These are phyloP conservation scores for Girardia tigrina DNA, from an alignment of 2,888 invertebrate species.

Conservation along the genomic window DNA sequence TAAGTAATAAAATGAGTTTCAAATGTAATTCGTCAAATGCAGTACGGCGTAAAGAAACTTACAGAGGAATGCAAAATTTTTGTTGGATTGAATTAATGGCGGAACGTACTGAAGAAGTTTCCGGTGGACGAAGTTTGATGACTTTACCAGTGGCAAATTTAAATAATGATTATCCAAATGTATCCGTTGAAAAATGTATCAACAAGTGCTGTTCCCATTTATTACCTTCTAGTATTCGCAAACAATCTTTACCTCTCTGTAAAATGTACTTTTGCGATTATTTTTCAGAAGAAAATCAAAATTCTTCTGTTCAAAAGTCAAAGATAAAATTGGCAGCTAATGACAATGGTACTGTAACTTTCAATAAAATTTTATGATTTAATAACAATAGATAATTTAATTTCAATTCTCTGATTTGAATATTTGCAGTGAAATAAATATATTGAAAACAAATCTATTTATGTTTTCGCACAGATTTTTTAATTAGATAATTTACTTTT, in stretches of 20 bases:
- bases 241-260: not conserved
- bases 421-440: too few species aligned
- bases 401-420: too few species aligned
- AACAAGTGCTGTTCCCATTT: not conserved
- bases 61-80: not conserved
- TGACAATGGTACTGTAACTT: not conserved
- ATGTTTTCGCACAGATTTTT: too few species aligned
- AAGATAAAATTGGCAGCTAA: not conserved
- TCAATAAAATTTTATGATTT: not conserved
- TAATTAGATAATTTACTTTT: too few species aligned
- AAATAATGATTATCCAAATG: not conserved
- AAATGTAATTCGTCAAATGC: not conserved
- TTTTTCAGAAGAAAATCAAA: not conserved
- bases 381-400: too few species aligned
- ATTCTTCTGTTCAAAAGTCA: not conserved
- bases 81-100: not conserved
- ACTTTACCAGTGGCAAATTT: not conserved
- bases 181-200: not conserved
- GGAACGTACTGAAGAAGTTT: not conserved
- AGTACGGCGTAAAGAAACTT: not conserved
- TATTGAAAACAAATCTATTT: too few species aligned
- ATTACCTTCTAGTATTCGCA: not conserved
- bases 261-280: not conserved
- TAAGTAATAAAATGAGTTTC: not conserved
- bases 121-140: not conserved